These are phyloP conservation scores for Indicator maculatus DNA, from an alignment of 2,113 vertebrate genomes.

Conservation along the genomic window DNA sequence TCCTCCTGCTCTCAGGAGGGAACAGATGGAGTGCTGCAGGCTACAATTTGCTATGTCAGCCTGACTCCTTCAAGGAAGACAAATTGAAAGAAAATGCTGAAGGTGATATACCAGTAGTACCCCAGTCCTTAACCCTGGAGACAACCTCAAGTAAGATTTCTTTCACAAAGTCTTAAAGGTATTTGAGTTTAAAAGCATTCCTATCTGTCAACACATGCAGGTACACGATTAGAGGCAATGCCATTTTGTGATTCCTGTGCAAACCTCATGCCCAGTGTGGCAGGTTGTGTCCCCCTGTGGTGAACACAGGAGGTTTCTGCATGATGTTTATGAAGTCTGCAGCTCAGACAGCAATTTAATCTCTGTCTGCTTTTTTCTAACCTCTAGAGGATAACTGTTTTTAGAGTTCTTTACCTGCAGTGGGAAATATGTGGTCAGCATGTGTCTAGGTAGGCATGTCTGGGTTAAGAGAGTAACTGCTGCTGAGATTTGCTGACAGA, in stretches of 20 bases:
- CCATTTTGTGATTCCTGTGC: neutral
- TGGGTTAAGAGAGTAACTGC: neutral
- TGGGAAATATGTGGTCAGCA: neutral
- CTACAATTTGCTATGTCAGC: neutral
- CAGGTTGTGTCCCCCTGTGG: neutral
- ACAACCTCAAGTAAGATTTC: neutral
- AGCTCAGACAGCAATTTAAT: neutral
- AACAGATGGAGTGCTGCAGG: constrained; percentile 40
- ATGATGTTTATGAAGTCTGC: neutral
- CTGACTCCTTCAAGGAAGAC: neutral
- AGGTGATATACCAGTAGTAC: neutral
- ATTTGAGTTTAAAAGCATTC: constrained; percentile 18
- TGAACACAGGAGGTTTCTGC: neutral
- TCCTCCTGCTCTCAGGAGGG: neutral
- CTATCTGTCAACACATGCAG: neutral
- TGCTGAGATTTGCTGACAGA: neutral
- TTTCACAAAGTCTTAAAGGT: neutral
- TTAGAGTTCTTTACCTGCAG: neutral
- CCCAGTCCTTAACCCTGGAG: neutral
- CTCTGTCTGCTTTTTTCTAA: neutral
- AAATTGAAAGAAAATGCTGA: constrained; percentile 8
- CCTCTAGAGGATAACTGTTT: neutral
- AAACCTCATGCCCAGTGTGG: neutral
- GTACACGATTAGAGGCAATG: neutral
- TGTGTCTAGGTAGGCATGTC: neutral